Evolutionary conservation across 2,113 vertebrate species (phyloP).

Genomic region (Tauraco erythrolophus): DNA sequence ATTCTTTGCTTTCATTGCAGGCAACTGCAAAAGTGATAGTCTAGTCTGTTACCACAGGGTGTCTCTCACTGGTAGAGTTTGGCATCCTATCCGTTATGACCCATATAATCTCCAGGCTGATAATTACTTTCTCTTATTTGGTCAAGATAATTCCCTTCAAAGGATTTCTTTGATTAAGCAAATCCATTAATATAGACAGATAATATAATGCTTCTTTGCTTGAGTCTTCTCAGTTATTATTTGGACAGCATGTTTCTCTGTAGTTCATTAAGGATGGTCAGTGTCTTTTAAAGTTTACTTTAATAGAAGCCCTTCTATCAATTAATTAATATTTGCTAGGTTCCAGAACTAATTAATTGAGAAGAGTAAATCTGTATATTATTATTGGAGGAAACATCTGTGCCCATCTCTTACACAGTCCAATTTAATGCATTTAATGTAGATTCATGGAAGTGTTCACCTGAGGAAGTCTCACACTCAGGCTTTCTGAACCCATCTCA

Average conservation of each 20-base stretch:
- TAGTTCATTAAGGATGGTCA: not conserved
- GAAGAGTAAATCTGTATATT: not conserved
- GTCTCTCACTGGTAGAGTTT: not conserved
- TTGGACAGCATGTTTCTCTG: not conserved
- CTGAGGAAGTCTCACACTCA: not conserved
- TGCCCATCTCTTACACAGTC: not conserved
- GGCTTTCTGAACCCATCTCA: not conserved
- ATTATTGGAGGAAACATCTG: not conserved
- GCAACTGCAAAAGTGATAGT: not conserved
- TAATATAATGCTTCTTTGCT: not conserved
- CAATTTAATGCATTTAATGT: not conserved
- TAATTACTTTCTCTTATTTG: not conserved
- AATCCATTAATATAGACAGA: not conserved
- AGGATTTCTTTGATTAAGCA: not conserved
- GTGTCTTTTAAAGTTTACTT: not conserved
- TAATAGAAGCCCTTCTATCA: not conserved
- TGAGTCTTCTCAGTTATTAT: not conserved
- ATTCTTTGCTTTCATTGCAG: not conserved
- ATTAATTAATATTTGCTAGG: not conserved
- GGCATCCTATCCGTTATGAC: not conserved
- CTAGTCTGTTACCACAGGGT: not conserved
- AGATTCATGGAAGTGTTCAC: not conserved
- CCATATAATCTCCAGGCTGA: accelerated
- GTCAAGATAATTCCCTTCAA: not conserved
- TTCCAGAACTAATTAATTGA: not conserved